Base-by-base conservation (phyloP, 1,140 invertebrate genomes). In the Mycetomoellerius zeteki region DNA sequence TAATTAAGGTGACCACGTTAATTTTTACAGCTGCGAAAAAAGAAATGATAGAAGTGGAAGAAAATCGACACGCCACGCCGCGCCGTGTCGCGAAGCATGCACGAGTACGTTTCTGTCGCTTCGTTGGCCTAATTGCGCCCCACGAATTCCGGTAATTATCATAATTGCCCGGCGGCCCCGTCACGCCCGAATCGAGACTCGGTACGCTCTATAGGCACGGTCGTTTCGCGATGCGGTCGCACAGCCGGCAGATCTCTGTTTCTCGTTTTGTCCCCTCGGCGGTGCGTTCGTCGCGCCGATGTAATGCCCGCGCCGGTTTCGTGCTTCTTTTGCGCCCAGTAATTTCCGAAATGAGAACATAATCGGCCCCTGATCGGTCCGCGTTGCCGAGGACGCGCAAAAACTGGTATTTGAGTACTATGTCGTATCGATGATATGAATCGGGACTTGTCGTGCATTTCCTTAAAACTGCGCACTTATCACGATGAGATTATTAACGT, bases 141-240 rank as follows among this genome's bases (percentile, higher is more conserved):
- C 90, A 78, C 88, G 88, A 90, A 92, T 92, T 92, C 92, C 94
- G 92, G 93, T 94, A 94, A 94, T 94, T 94, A 94, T 94, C 89
- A 94, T 94, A 94, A 94, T 94, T 94, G 92, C 92, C 89, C 64
- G 33, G 62, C 85, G 75, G 64, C 60, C 62, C 86, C 86, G 90
- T 91, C 91, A 90, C 90, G 86, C 86, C 89, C 91, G 89, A 92
- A 92, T 92, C 89, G 90, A 88, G 85, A 82, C 86, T 64, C 84
- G 60, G 71, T 50, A 58, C 65, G 27, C 50, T 77, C 27, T 77
- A 50, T 54, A 82, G 58, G 33, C 62, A 71, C 52, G 84, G 77
- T n/a, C 76, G 60, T 58, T 67, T 19, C 73, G 81, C 52, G 73
- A 71, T 60, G 47, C 27, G 3, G 56, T 33, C 56, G 76, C 50